Percentiles rank a stretch among this genome's conserved stretches.
phyloP scores from a whole-genome alignment of 2,113 vertebrate genomes.

The Nesogale talazaci region DNA sequence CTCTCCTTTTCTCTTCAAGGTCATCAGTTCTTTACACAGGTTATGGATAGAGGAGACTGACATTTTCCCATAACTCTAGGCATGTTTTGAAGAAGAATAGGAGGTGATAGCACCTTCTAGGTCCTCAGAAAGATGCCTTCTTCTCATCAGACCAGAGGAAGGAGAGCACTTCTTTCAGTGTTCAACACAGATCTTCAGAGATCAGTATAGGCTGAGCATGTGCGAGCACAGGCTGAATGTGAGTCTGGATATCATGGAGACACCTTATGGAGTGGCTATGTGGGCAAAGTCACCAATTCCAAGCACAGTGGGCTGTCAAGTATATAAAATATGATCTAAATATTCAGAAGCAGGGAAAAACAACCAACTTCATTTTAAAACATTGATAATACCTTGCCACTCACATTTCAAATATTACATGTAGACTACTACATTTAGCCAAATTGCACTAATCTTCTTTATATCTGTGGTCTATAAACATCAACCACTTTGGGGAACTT shows the following conservation, averaged over 20 bases:
- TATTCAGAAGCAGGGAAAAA: background rate
- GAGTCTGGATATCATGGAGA: background rate
- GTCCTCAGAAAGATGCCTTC: background rate
- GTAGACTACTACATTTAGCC: background rate
- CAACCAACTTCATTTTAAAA: background rate
- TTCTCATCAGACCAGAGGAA: background rate
- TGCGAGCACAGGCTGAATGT: background rate
- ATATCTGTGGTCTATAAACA: background rate
- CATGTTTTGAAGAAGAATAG: background rate
- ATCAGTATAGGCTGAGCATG: background rate
- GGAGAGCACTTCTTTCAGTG: background rate
- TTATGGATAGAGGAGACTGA: background rate
- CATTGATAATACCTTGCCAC: background rate
- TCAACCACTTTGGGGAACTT: background rate
- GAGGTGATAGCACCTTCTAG: background rate
- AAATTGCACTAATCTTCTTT: background rate
- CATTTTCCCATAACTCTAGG: background rate
- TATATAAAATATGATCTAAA: background rate
- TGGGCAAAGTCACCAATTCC: background rate
- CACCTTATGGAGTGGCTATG: background rate
- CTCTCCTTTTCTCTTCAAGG: background rate
- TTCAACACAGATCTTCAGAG: background rate
- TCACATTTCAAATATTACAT: conserved; percentile 16
- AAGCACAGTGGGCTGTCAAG: too few species aligned
- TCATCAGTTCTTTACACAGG: background rate